Base-by-base conservation (phyloP, 1,140 invertebrate species). In the Procambarus clarkii region DNA sequence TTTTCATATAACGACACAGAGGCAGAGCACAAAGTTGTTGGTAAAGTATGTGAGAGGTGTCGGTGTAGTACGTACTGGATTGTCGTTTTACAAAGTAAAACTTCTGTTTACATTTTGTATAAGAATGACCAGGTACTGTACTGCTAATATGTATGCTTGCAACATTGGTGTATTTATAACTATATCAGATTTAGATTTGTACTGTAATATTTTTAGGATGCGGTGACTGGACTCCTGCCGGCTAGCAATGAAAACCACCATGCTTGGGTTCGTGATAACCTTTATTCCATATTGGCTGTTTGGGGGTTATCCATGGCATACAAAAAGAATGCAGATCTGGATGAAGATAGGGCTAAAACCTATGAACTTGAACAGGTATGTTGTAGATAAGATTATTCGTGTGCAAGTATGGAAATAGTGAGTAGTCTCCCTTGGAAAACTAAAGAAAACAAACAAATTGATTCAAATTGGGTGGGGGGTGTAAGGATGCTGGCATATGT, bases 281-380 rank as follows among this genome's bases (percentile, higher is more conserved):
- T 99, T 0, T 99, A 99, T 94, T 98, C 98, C 92, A 98, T 99
- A 93, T 95, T 99, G 91, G 97, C 98, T 21, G 98, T 99, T 13
- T 99, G 99, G 99, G 98, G 98, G 15, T 95, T 99, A 1, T 98
- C 98, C 3, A 98, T 99, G 97, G 98, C 99, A 0, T 99, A 99
- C 94, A 99, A 99, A 94, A 99, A 99, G 95, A 98, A 98, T 94
- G 98, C 98, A 3, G 99, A 99, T 95, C 97, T 98, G 94, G 99
- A 99, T 95, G 99, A 99, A 95, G 99, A 99, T 94, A 95, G 98
- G 92, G 98, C 98, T 0, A 99, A 99, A 95, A 98, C 98, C 5
- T 99, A 99, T 94, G 99, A 99, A 94, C 95, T 99, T 8, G 98
- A 99, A 94, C 98, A 99, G 95, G 96, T 96, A 94, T 92, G 71